phyloP scores from a whole-genome alignment of 1,140 invertebrate species.

The Drosophila sp. region DNA sequence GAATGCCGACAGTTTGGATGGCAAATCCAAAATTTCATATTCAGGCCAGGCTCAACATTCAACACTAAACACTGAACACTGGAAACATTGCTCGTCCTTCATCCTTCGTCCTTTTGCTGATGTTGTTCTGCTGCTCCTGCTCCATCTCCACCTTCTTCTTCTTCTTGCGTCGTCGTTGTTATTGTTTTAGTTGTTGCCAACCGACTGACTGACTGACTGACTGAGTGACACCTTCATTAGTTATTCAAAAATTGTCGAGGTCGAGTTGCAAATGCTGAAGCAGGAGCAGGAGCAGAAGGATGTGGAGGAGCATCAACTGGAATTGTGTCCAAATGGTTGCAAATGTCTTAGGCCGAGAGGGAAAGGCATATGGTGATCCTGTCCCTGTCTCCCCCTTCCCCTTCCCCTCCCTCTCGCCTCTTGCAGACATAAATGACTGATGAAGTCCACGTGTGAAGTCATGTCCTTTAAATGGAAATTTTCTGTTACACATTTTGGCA shows the following conservation, averaged over 20 bases:
- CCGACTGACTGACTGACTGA: constrained; percentile 45
- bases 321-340: constrained; percentile 62
- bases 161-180: constrained; percentile 20
- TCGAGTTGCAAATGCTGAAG: constrained; percentile 8
- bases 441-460: constrained; percentile 26
- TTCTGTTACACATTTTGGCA: constrained; percentile 6
- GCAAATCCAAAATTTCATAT: constrained; percentile 67
- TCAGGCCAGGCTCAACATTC: constrained; percentile 56
- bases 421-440: constrained; percentile 14
- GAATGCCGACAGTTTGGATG: constrained; percentile 76
- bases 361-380: constrained; percentile 57
- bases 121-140: background rate
- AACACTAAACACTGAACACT: constrained; percentile 30
- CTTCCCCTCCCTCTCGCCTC: background rate
- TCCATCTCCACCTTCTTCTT: background rate
- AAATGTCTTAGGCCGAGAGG: constrained; percentile 38
- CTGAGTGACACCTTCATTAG: constrained; percentile 77
- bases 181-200: constrained; percentile 63
- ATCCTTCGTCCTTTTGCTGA: background rate
- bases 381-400: background rate
- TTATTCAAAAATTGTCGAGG: constrained; percentile 77
- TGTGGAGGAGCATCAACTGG: constrained; percentile 58
- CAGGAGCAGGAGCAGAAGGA: constrained; percentile 4
- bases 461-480: constrained; percentile 31
- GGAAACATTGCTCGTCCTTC: constrained; percentile 19